Conservation (phyloP, 2,888 invertebrate genomes). For the Tetheella fluctuosa region DNA sequence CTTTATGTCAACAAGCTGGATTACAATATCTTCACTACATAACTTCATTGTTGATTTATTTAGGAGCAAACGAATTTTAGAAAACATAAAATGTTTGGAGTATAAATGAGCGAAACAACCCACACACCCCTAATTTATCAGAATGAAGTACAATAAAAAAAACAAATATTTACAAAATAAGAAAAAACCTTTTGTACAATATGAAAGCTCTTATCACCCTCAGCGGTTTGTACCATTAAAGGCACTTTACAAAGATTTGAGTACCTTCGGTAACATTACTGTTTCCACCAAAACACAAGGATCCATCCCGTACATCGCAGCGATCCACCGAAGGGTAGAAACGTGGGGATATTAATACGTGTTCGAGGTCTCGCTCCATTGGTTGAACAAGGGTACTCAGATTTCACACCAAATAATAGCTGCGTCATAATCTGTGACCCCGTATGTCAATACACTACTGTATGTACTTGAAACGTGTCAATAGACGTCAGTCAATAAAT, state of each 20-base stretch:
- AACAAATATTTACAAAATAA: conserved; percentile 71
- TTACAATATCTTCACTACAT: conserved; percentile 43
- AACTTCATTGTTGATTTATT: conserved; percentile 28
- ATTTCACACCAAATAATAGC: conserved; percentile 49
- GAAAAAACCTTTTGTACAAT: conserved; percentile 66
- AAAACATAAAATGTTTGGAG: not conserved
- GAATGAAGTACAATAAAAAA: conserved; percentile 54
- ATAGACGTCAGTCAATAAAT: conserved; percentile 47
- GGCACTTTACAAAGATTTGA: conserved; percentile 75
- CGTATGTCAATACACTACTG: conserved; percentile 40
- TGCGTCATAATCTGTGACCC: conserved; percentile 58
- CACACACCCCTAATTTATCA: conserved; percentile 23
- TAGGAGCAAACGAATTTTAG: not conserved
- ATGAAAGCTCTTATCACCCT: conserved; percentile 72
- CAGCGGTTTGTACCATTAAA: conserved; percentile 71
- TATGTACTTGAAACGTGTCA: conserved; percentile 48
- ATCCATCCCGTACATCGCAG: conserved; percentile 42
- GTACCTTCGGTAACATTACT: conserved; percentile 57
- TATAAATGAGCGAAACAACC: conserved; percentile 13
- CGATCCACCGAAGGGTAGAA: conserved; percentile 37
- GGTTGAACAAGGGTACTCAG: conserved; percentile 52
- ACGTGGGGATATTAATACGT: conserved; percentile 37
- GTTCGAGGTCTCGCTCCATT: conserved; percentile 39
- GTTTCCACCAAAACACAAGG: conserved; percentile 55
- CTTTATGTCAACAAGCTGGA: conserved; percentile 58